Base-by-base conservation (phyloP, 2,888 invertebrate species). In the Caenorhabditis sp. region DNA sequence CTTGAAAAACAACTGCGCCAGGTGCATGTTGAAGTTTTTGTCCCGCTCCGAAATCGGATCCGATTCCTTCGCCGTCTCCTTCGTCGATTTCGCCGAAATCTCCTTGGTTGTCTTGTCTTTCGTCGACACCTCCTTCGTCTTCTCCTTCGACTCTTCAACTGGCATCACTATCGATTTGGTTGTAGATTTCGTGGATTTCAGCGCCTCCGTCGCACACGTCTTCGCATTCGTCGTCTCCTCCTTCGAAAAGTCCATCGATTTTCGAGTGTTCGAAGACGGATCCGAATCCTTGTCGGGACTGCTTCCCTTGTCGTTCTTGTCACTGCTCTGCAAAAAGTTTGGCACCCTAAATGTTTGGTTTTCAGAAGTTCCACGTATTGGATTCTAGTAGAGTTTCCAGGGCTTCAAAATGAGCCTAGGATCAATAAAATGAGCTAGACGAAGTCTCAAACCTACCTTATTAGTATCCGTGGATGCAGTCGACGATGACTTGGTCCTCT, bases 1-100 rank as follows among this genome's bases (percentile, higher is more conserved):
- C 12, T 54, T 68, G 35, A 68, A 68, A 41, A 68, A 68, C 54
- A 54, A 24, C 22, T 54, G 54, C 16, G 68, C 68, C 68, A 68
- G 35, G 6, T 54, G 49, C 68, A 68, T 68, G 54, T 68, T 51
- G 38, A 54, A 68, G 2, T 68, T 68, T 8, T 47, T 47, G 12
- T 47, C 35, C 14, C 51, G 26, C 24, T 66, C 22, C 1, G n/a
- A 14, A 28, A 10, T 16, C 26, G 22, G 12, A 14, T 49, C 22
- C 8, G 10, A 14, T 26, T 54, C 26, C 54, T 54, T 54, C 26
- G 24, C 54, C 54, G n/a, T 19, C 51, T 31, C 31, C 31, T 31
- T 31, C 41, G 54, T 24, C 38, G 44, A 44, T 24, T 4, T 3
- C 38, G n/a, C n/a, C n/a, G n/a, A n/a, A n/a, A 38, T 10, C 38